Evolutionary conservation across 1,140 invertebrate species (phyloP), one percentile per base, ranked within the genome.

Genomic region (Lepidurus couesii): DNA sequence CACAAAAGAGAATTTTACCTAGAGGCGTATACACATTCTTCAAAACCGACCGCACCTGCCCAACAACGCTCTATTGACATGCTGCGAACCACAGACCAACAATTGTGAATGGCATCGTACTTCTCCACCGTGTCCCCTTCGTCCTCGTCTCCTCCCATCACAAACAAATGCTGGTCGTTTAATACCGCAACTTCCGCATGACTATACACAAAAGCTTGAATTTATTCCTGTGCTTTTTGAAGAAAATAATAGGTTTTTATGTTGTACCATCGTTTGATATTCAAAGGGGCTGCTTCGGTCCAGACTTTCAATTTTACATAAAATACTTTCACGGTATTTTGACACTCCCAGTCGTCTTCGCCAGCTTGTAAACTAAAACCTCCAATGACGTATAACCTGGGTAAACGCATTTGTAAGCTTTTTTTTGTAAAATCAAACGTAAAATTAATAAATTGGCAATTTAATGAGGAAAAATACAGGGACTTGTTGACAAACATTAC

Each of bases 11-110:
- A 65, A 65, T 11, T 13, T 65, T 13, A 65, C 47, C 91, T 47
- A 95, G 86, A 1, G n/a, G 91, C 93, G 85, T 93, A 95, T 73
- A 96, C 90, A 82, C 90, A 91, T 44, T 91, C 92, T 84, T 93
- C 89, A 83, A 93, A 90, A 73, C 93, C 89, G 16, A 93, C 91
- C 1, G 95, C 92, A 53, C 94, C 94, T n/a, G 94, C 93, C 73
- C 94, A 94, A 82, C 93, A 94, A 77, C 95, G 88, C 84, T 94
- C n/a, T n/a, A n/a, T 95, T 83, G 92, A 92, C 95, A 96, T 96
- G 26, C 90, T 88, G n/a, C 90, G 87, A 80, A 88, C 86, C 13
- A 21, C 74, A 11, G 88, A 86, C 94, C 94, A 96, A 24, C 87
- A 87, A 83, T 93, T 90, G 77, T 86, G 90, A 82, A 91, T 90